Percentiles rank a stretch among this genome's conserved stretches.
These are phyloP conservation scores for Motacilla alba DNA, from an alignment of 2,113 vertebrate species.

Conservation along the genomic window DNA sequence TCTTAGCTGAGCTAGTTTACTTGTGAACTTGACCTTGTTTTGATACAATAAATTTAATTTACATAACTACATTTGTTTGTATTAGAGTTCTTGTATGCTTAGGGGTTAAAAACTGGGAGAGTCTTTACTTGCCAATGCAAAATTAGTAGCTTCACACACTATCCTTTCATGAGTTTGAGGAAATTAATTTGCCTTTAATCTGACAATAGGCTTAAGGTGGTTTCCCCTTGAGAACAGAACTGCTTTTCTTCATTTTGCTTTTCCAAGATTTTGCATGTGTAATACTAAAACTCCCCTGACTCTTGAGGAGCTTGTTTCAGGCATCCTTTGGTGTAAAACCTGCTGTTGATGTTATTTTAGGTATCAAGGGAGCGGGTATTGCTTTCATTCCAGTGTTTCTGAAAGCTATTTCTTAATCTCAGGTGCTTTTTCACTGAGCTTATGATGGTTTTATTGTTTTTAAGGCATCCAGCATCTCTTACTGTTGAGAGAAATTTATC, in stretches of 20 bases:
- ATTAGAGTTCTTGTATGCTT: not conserved
- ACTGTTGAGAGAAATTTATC: fast-evolving
- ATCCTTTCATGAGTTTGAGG: not conserved
- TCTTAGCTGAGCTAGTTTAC: not conserved
- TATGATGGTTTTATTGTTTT: not conserved
- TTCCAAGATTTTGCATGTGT: not conserved
- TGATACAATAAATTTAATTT: not conserved
- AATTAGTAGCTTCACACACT: not conserved
- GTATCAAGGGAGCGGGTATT: not conserved
- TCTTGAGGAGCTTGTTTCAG: not conserved
- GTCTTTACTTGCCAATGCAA: not conserved
- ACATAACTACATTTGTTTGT: not conserved
- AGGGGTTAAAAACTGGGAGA: not conserved
- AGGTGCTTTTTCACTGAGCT: not conserved
- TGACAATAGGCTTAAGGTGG: not conserved
- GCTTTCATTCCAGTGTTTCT: not conserved
- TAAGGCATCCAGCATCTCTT: not conserved
- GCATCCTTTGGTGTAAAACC: not conserved
- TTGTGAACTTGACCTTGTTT: not conserved
- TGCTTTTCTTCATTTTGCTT: not conserved
- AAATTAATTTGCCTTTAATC: not conserved
- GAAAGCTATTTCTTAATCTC: not conserved
- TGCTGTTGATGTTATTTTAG: not conserved
- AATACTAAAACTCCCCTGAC: not conserved
- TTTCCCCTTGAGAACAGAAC: not conserved